Conservation (phyloP, 2,888 invertebrate genomes). For the Oeneis ivallda region DNA sequence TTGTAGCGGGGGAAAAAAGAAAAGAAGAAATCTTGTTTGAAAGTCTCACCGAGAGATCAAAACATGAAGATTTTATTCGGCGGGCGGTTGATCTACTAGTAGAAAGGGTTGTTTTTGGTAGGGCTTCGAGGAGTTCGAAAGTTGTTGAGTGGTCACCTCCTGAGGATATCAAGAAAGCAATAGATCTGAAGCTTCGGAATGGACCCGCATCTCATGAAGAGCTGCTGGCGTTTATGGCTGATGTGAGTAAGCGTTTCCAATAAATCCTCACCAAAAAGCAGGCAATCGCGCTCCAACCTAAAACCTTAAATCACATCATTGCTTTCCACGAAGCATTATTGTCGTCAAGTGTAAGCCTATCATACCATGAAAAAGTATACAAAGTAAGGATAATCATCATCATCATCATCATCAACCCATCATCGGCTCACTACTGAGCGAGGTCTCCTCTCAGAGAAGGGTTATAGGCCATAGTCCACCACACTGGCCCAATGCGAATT, state of each 20-base stretch:
- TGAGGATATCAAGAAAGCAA: constrained; percentile 83
- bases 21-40: constrained; percentile 69
- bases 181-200: constrained; percentile 84
- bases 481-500: no score
- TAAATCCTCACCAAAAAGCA: no score
- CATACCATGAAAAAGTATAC: no score
- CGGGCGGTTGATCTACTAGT: constrained; percentile 87
- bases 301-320: no score
- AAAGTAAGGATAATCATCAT: no score
- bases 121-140: constrained; percentile 85
- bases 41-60: constrained; percentile 83
- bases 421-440: no score
- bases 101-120: constrained; percentile 88
- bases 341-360: no score
- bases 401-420: no score
- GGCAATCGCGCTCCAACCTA: no score
- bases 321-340: no score
- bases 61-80: constrained; percentile 87
- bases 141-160: constrained; percentile 93
- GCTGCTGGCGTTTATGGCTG: constrained; percentile 84
- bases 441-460: no score
- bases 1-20: constrained; percentile 59
- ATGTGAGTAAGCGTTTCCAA: constrained; percentile 78
- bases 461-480: no score
- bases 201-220: constrained; percentile 84